phyloP scores from a whole-genome alignment of 2,888 invertebrate genomes.

The Hirtodrosophila alboralis region DNA sequence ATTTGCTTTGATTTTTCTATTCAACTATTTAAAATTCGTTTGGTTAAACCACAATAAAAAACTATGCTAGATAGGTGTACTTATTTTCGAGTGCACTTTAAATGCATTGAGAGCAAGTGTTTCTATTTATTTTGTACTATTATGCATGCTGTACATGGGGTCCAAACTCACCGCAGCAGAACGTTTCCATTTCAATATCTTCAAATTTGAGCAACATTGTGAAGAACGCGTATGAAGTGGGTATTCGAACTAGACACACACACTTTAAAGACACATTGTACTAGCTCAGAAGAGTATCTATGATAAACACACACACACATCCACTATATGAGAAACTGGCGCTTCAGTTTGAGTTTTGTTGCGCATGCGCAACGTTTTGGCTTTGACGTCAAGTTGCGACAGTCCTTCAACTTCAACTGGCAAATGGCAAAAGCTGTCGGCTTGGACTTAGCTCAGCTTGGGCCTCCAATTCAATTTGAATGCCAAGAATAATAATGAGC shows the following conservation, averaged over 20 bases:
- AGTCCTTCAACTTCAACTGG: constrained; percentile 76
- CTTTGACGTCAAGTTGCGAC: constrained; percentile 67
- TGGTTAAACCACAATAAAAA: no score
- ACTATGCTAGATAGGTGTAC: no score
- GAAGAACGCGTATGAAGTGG: constrained; percentile 4
- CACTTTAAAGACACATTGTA: constrained; percentile 18
- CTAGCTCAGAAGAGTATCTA: no score
- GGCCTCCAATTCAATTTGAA: constrained; percentile 50
- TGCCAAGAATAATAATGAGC: constrained; percentile 74
- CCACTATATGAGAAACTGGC: constrained; percentile 4
- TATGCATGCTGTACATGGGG: constrained; percentile 25
- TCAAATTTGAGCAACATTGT: constrained; percentile 74
- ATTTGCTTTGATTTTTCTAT: constrained; percentile 36
- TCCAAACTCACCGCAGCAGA: constrained; percentile 82
- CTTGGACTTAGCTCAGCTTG: constrained; percentile 50
- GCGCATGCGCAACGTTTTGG: constrained; percentile 61
- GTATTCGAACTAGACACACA: constrained; percentile 5
- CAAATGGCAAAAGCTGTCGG: constrained; percentile 55
- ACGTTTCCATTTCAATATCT: constrained; percentile 82
- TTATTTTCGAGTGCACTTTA: constrained; percentile 39
- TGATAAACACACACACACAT: neutral
- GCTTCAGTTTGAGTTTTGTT: constrained; percentile 17
- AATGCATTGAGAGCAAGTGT: constrained; percentile 4
- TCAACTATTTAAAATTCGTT: constrained; percentile 15
- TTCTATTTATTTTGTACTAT: no score